phyloP scores from a whole-genome alignment of 2,888 invertebrate genomes.

The Eupithecia abbreviata region DNA sequence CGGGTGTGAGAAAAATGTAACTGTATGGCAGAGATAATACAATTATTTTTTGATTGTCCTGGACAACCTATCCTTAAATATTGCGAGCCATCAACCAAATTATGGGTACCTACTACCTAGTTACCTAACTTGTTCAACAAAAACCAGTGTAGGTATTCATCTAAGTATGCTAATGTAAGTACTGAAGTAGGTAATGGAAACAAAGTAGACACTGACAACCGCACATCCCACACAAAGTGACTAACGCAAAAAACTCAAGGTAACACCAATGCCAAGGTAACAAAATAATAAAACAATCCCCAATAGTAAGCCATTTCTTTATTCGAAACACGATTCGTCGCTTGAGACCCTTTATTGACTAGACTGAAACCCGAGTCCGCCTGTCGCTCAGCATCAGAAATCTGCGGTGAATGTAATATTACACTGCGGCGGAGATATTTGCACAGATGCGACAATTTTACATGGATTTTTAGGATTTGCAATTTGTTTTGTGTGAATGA shows the following conservation, averaged over 20 bases:
- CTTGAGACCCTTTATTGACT: conserved; percentile 61
- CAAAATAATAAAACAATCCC: conserved; percentile 16
- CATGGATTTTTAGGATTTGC: not conserved
- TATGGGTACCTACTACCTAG: not conserved
- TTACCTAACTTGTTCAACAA: not conserved
- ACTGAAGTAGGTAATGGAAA: not conserved
- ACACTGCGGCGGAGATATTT: conserved; percentile 54
- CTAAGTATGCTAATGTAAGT: not conserved
- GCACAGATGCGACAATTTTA: conserved; percentile 36
- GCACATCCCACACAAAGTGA: not conserved
- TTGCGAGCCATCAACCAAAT: not conserved
- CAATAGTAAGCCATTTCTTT: conserved; percentile 45
- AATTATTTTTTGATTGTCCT: not conserved
- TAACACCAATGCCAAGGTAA: conserved; percentile 9
- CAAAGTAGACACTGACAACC: not conserved
- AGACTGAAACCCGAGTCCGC: conserved; percentile 65
- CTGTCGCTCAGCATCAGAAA: conserved; percentile 70
- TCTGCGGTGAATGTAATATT: conserved; percentile 69
- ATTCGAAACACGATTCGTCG: conserved; percentile 62
- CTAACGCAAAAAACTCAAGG: conserved; percentile 20
- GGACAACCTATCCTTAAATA: not conserved
- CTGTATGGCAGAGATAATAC: not conserved
- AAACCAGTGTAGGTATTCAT: not conserved
- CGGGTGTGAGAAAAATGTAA: conserved; percentile 25
- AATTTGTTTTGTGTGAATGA: no score